A percentile compares a stretch with the other conserved stretches of the same genome.
Evolutionary conservation across 2,888 invertebrate genomes (phyloP).

Genomic region (Laothoe populi): DNA sequence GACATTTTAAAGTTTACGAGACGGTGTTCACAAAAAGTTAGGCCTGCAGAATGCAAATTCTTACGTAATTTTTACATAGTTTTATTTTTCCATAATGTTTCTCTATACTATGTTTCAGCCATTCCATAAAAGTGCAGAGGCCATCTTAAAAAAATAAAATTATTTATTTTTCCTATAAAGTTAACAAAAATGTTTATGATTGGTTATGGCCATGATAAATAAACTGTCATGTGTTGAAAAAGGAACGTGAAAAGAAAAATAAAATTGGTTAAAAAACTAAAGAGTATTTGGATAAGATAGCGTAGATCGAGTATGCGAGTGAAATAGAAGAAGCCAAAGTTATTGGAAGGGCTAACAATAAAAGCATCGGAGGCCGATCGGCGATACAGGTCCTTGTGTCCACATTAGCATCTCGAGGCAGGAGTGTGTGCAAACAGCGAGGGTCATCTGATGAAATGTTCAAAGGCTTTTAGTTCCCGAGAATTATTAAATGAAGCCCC

Average conservation of each 20-base stretch:
- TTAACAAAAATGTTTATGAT: background rate
- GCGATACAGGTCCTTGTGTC: conserved; percentile 84
- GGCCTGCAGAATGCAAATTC: background rate
- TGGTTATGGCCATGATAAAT: background rate
- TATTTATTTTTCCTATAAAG: background rate
- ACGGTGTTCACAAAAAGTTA: background rate
- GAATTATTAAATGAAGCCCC: conserved; percentile 84
- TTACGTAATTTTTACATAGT: too few relatives aligned
- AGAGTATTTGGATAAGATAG: conserved; percentile 68
- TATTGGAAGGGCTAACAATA: conserved; percentile 77
- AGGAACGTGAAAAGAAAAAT: conserved; percentile 28
- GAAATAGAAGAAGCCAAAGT: conserved; percentile 75
- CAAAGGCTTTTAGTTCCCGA: conserved; percentile 85
- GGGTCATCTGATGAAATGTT: conserved; percentile 85
- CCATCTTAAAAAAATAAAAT: background rate
- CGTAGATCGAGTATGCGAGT: conserved; percentile 66
- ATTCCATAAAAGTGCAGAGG: too few relatives aligned
- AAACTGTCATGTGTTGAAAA: conserved; percentile 11
- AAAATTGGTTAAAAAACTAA: conserved; percentile 37
- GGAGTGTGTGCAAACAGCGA: conserved; percentile 83
- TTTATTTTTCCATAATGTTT: too few relatives aligned
- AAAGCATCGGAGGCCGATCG: conserved; percentile 79
- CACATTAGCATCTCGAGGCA: conserved; percentile 83
- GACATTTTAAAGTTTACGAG: background rate
- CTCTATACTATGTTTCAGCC: too few relatives aligned